Evolutionary conservation across 2,797 vertebrate species (phyloP).

Genomic region (Rhinophrynus dorsalis): DNA sequence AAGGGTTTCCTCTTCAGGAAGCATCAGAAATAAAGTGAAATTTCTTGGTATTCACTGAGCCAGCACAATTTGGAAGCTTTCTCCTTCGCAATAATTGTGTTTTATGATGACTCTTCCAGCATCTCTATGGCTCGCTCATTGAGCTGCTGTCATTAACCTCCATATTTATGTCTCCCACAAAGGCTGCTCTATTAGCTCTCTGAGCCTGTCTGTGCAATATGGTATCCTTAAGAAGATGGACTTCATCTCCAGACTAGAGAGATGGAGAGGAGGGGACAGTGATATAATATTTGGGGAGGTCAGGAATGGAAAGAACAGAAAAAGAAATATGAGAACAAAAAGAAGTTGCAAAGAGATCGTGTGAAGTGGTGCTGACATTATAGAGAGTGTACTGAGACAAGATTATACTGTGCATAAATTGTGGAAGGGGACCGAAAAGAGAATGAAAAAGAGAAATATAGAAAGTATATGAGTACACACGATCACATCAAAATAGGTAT

Average conservation of each 20-base stretch:
- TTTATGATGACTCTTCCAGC: slow-evolving; percentile 43
- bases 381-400: no score
- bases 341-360: background rate
- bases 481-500: no score
- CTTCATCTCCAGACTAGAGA: slow-evolving; percentile 27
- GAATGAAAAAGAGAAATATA: no score
- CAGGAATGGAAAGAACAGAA: background rate
- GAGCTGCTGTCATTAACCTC: slow-evolving; percentile 47
- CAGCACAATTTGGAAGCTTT: slow-evolving; percentile 41
- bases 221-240: slow-evolving; percentile 27
- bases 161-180: slow-evolving; percentile 43
- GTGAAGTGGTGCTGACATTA: no score
- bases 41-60: slow-evolving; percentile 36
- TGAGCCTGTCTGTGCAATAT: background rate
- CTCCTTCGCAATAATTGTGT: slow-evolving; percentile 40
- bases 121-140: slow-evolving; percentile 23
- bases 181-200: slow-evolving; percentile 23
- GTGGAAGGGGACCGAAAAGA: no score
- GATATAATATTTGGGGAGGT: background rate
- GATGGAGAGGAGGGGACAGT: background rate
- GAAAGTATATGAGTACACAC: no score
- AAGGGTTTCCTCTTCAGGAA: slow-evolving; percentile 34
- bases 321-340: background rate
- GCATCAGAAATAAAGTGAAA: slow-evolving; percentile 25
- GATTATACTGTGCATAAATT: no score